Evolutionary conservation across 2,113 vertebrate species (phyloP), one percentile per base, ranked within the genome.

Genomic region (Odocoileus virginianus): DNA sequence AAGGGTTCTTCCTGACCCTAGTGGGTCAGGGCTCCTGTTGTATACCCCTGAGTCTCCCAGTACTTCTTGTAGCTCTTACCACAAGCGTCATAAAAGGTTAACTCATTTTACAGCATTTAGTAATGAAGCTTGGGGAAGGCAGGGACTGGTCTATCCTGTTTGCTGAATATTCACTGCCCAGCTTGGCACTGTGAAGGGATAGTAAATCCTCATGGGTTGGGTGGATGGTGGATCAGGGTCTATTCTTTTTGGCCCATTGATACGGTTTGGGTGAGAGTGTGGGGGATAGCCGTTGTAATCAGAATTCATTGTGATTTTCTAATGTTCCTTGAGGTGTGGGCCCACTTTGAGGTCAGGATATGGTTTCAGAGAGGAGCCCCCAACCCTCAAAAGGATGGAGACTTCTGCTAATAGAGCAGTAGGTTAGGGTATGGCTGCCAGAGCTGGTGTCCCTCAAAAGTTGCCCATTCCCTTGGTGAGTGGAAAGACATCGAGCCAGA

Each of bases 51-150:
- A 30, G 27, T 30, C 43, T 89, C 50, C 43, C 36, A 58, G 86
- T 40, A 87, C 61, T 86, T 89, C 50, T 82, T 74, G 57, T 55
- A 50, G 55, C 52, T 74, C 86, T 76, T 57, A 67, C 27, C 54
- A 60, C 60, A 55, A 74, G 23, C 21, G 1, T 82, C 54, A 43
- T 96, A 81, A 91, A 96, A 43, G 61, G 88, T 88, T 83, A 83
- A 36, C 92, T 92, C 2, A 27, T 71, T 91, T 92, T 81, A 55
- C 1, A 81, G 55, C 57, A 28, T 25, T 54, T 9, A 95, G 57
- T 89, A 81, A 0, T 85, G 81, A 91, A 76, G 94, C 47, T 71
- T 40, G 8, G 10, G 81, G 36, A 81, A 76, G 14, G 58, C 43
- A 74, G 60, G 54, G 36, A 71, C 71, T 52, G n/a, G 40, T 58